phyloP scores from a whole-genome alignment of 2,888 invertebrate genomes.

The Agrochola circellaris region DNA sequence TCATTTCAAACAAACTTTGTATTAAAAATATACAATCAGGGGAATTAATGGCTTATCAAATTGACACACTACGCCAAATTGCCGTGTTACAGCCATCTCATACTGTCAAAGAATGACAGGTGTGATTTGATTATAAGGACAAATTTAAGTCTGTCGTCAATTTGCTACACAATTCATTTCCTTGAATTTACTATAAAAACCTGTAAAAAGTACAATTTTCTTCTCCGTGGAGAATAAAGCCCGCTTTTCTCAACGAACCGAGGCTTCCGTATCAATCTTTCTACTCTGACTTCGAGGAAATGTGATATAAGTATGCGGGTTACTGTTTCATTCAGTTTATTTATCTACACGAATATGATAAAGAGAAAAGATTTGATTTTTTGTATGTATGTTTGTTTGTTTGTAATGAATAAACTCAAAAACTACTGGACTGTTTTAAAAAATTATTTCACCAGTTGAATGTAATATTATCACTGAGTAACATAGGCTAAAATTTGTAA shows the following conservation, averaged over 20 bases:
- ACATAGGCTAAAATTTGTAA: too few species aligned
- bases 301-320: slow-evolving; percentile 10
- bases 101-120: neutral
- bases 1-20: slow-evolving; percentile 29
- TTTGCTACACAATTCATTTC: neutral
- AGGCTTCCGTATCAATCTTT: slow-evolving; percentile 49
- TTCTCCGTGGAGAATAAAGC: slow-evolving; percentile 21
- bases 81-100: neutral
- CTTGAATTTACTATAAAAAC: slow-evolving; percentile 15
- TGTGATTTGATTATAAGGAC: neutral
- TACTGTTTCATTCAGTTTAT: slow-evolving; percentile 15
- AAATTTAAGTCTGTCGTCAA: neutral
- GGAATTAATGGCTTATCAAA: neutral
- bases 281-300: slow-evolving; percentile 28
- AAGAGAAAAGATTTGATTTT: too few species aligned
- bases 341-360: too few species aligned
- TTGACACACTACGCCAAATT: neutral
- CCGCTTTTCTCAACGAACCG: slow-evolving; percentile 30
- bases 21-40: neutral
- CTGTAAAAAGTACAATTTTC: slow-evolving; percentile 32
- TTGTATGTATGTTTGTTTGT: too few species aligned
- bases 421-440: too few species aligned
- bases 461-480: too few species aligned
- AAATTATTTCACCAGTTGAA: too few species aligned
- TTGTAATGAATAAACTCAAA: too few species aligned